Conservation (phyloP, 2,888 invertebrate species). For the Aleiodes leptofemur region DNA sequence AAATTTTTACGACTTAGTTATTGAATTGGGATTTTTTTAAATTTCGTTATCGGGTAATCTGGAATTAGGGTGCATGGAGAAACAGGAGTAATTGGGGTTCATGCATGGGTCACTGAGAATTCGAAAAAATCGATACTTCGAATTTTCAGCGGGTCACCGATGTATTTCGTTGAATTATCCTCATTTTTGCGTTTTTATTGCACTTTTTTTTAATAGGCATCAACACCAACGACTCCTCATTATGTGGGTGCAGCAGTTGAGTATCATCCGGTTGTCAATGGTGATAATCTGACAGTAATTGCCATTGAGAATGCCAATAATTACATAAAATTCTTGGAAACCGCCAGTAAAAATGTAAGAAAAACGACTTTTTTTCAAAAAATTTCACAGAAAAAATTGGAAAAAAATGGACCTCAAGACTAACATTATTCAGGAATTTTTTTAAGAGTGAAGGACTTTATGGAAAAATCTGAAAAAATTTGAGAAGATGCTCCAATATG, state of each 20-base stretch:
- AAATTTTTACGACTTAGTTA: no score
- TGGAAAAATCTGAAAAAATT: no score
- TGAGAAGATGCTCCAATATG: no score
- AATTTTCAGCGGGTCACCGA: constrained; percentile 41
- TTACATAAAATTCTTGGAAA: constrained; percentile 73
- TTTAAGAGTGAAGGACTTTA: no score
- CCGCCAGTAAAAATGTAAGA: constrained; percentile 75
- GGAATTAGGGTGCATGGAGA: neutral
- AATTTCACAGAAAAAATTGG: no score
- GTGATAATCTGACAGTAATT: constrained; percentile 50
- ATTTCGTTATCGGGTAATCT: constrained; percentile 34
- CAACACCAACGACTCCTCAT: constrained; percentile 74
- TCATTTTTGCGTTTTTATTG: neutral
- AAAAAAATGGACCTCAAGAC: no score
- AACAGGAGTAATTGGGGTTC: constrained; percentile 6
- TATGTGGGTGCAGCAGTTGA: constrained; percentile 82
- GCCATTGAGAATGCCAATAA: constrained; percentile 67
- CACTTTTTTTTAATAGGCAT: constrained; percentile 56
- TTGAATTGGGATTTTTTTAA: neutral
- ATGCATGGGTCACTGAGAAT: constrained; percentile 23
- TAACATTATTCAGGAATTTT: no score
- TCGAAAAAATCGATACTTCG: constrained; percentile 40
- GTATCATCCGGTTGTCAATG: constrained; percentile 75
- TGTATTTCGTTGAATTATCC: neutral
- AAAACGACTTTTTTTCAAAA: no score